Evolutionary conservation across 2,888 invertebrate genomes (phyloP), one percentile per base, ranked within the genome.

Genomic region (Ametastegia equiseti): DNA sequence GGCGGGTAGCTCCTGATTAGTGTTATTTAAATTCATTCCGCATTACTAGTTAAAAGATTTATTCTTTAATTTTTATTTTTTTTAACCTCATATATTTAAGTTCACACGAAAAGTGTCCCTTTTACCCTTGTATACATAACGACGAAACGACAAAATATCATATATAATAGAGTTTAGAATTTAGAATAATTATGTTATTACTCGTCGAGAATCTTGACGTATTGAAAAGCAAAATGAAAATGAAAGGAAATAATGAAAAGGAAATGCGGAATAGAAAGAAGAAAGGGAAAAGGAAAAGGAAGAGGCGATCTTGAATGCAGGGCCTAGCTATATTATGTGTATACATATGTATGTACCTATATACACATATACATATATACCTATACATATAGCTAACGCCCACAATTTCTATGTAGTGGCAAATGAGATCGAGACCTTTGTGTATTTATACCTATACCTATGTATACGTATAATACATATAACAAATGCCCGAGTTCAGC

Each of bases 351-450:
- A 13, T 13, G 30, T 63, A 15, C 11, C 13, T 65, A 65, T 63
- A 13, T 1, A n/a, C n/a, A 13, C 23, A 42, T 19, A 23, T 3
- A 69, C 6, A 19, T 65, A 13, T 13, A 27, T 63, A 15, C 11
- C 13, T 65, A 65, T 63, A 13, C 1, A n/a, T 69, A 23, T 13
- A 67, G 11, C 23, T 42, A 45, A 19, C 39, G 4, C 33, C 69
- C n/a, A 42, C 39, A 42, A 42, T 30, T 65, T 65, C 36, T 42
- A 69, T 45, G 71, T 13, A 47, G 23, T 47, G 71, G 71, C 27
- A 71, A 71, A 71, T 71, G 71, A 71, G 71, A 71, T 71, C 71
- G 45, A 75, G 75, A 50, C 54, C 50, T 75, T 75, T 54, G 75
- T 75, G 54, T 33, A 75, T 47, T 45, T 30, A 45, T 50, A 33